A percentile compares a stretch with the other conserved stretches of the same genome.
These are phyloP conservation scores for Macrostomum lignano DNA, from an alignment of 1,140 invertebrate species.

Conservation along the genomic window DNA sequence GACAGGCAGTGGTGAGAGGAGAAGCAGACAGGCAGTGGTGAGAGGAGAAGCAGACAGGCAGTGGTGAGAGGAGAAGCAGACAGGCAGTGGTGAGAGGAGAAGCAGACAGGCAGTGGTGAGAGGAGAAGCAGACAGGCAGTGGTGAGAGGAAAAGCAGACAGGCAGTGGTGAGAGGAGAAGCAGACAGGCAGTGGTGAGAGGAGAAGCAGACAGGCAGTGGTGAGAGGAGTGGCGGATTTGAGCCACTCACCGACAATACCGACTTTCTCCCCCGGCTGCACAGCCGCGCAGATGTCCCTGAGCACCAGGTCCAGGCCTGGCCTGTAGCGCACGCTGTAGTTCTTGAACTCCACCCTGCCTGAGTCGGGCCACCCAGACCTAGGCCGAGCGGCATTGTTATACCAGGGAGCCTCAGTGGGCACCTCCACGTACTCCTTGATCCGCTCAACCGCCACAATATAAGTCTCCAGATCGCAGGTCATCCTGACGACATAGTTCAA, in stretches of 20 bases:
- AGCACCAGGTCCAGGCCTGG: constrained; percentile 18
- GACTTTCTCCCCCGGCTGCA: constrained; percentile 27
- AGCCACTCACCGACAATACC: constrained; percentile 6
- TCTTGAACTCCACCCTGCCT: constrained; percentile 12
- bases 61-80: too few species aligned
- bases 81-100: too few species aligned
- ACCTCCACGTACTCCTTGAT: constrained; percentile 80
- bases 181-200: too few species aligned
- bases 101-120: too few species aligned
- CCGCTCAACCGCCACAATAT: constrained; percentile 83
- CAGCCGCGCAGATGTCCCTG: constrained; percentile 12
- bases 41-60: too few species aligned
- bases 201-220: too few species aligned
- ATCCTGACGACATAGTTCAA: constrained; percentile 82
- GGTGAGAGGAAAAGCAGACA: too few species aligned
- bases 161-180: too few species aligned
- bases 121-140: too few species aligned
- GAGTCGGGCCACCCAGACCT: constrained; percentile 11
- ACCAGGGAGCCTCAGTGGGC: constrained; percentile 15
- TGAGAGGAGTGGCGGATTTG: constrained; percentile 8
- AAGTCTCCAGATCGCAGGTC: constrained; percentile 82
- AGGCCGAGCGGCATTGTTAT: constrained; percentile 10
- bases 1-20: too few species aligned
- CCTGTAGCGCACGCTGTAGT: constrained; percentile 15
- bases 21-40: too few species aligned